Conservation (phyloP, 37 sponge, comb jelly and placozoan genomes). For the Chondrosia reniformis region DNA sequence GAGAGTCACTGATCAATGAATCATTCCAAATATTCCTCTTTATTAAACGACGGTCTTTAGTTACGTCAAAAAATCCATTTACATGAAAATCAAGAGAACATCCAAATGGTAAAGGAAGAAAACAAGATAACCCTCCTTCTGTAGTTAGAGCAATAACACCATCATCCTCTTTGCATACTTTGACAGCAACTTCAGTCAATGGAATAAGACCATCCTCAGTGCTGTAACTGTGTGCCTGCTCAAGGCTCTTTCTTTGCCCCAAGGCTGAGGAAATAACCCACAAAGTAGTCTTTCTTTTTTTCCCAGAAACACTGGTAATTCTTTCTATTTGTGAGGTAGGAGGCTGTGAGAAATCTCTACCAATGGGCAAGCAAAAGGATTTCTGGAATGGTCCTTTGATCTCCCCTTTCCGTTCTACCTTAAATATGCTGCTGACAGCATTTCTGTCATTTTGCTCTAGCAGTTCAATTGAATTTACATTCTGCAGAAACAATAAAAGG, state of each 20-base stretch:
- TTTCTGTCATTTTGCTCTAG: constrained; percentile 12
- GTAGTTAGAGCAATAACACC: not conserved
- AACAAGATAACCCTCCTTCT: constrained; percentile 45
- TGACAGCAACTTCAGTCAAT: constrained; percentile 38
- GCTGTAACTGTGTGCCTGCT: not conserved
- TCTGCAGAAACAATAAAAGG: constrained; percentile 62
- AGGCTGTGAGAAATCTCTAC: not conserved
- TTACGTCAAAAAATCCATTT: constrained; percentile 53
- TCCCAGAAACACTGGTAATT: not conserved
- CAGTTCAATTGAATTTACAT: constrained; percentile 50
- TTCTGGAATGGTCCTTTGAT: not conserved
- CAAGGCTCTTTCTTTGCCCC: not conserved
- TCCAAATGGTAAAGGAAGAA: constrained; percentile 50
- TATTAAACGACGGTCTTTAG: constrained; percentile 43
- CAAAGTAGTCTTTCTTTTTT: not conserved
- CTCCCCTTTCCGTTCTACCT: not conserved
- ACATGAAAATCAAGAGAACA: constrained; percentile 39
- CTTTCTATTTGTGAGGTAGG: not conserved
- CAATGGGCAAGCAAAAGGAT: not conserved
- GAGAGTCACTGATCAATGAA: constrained; percentile 24
- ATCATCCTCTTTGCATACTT: not conserved
- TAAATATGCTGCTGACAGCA: not conserved
- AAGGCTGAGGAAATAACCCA: constrained; percentile 13
- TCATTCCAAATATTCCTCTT: constrained; percentile 62
- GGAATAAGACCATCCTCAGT: constrained; percentile 37